A percentile compares a stretch with the other conserved stretches of the same genome.
Evolutionary conservation across 1,140 invertebrate species (phyloP).

Genomic region (Onthophagus taurus): DNA sequence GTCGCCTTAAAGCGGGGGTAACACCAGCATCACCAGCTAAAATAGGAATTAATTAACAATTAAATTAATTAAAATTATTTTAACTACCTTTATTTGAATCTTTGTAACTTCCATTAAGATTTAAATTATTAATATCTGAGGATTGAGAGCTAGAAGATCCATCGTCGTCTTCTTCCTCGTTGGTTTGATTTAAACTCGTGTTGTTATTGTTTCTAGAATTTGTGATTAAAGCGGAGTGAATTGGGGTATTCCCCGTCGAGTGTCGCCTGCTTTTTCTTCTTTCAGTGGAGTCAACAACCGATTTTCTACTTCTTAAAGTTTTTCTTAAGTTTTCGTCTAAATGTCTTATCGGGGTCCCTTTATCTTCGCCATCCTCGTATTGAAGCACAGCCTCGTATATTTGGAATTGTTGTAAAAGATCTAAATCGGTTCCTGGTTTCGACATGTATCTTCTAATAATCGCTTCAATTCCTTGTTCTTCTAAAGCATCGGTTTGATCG

Average conservation of each 20-base stretch:
- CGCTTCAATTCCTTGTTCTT: conserved; percentile 92
- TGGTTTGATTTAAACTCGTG: conserved; percentile 19
- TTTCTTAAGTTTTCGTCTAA: conserved; percentile 74
- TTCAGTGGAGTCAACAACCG: conserved; percentile 52
- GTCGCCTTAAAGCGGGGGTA: conserved; percentile 60
- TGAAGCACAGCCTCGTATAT: conserved; percentile 91
- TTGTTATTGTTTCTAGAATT: conserved; percentile 21
- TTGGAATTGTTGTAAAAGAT: conserved; percentile 87
- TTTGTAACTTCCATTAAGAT: conserved; percentile 47
- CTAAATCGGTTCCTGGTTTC: conserved; percentile 85
- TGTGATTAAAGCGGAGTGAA: conserved; percentile 29
- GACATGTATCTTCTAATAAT: conserved; percentile 90
- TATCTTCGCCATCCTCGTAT: conserved; percentile 76
- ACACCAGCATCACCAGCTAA: conserved; percentile 53
- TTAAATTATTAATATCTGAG: conserved; percentile 43
- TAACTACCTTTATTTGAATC: conserved; percentile 44
- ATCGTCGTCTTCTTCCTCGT: conserved; percentile 42
- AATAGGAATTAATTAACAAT: conserved; percentile 23
- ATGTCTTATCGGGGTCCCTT: conserved; percentile 56
- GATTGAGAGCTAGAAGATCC: conserved; percentile 47
- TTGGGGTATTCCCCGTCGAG: conserved; percentile 55
- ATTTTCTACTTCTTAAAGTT: conserved; percentile 61
- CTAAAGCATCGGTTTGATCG: conserved; percentile 91
- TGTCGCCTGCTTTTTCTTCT: conserved; percentile 66
- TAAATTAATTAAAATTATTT: conserved; percentile 10